These are phyloP conservation scores for Geotrypetes seraphini DNA, from an alignment of 2,797 vertebrate species.

Conservation along the genomic window DNA sequence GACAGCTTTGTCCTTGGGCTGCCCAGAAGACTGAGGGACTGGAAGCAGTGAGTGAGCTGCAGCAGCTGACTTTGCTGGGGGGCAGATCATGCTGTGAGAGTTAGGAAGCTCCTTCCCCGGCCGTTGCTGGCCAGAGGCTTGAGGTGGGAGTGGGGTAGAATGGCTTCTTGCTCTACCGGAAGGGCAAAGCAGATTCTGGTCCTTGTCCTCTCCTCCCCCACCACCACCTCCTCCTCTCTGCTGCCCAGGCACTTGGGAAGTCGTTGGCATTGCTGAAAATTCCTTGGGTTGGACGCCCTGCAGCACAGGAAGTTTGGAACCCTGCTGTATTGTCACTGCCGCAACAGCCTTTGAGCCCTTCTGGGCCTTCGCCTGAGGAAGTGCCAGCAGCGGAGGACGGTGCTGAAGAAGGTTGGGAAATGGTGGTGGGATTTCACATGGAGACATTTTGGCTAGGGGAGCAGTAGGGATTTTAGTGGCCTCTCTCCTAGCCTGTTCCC, in stretches of 20 bases:
- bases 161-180: constrained; percentile 76
- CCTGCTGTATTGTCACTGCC: constrained; percentile 12
- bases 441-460: constrained; percentile 65
- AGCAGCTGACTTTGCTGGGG: constrained; percentile 21
- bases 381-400: constrained; percentile 77
- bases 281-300: constrained; percentile 49
- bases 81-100: constrained; percentile 53
- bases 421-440: constrained; percentile 80
- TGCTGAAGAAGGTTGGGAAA: constrained; percentile 88
- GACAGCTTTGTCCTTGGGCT: constrained; percentile 58
- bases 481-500: constrained; percentile 46
- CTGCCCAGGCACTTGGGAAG: constrained; percentile 48
- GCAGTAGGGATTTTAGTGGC: constrained; percentile 41
- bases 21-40: constrained; percentile 45
- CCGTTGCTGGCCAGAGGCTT: constrained; percentile 69
- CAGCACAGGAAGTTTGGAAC: constrained; percentile 53
- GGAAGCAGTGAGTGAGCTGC: constrained; percentile 9
- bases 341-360: constrained; percentile 26
- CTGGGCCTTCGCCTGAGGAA: constrained; percentile 72
- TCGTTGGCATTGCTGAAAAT: constrained; percentile 29
- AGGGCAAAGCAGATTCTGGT: too few species aligned
- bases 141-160: constrained; percentile 81
- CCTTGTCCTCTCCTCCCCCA: constrained; percentile 54
- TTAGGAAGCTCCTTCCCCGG: constrained; percentile 70
- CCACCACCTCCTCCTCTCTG: constrained; percentile 53